Evolutionary conservation across 2,113 vertebrate species (phyloP).

Genomic region (Procapra przewalskii): DNA sequence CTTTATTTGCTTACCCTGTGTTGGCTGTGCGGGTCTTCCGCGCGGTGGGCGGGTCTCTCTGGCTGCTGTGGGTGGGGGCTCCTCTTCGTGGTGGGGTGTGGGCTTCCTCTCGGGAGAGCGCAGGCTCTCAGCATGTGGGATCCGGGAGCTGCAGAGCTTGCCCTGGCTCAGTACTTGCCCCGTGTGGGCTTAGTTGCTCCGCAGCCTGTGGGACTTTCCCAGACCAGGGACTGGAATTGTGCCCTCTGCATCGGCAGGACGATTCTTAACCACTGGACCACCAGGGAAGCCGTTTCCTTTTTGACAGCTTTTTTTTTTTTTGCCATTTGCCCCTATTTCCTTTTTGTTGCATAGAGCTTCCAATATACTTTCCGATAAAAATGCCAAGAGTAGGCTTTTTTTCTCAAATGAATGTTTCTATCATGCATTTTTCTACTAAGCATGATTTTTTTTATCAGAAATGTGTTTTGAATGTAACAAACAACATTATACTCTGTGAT

Average conservation of each 20-base stretch:
- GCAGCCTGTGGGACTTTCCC: background rate
- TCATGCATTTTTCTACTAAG: background rate
- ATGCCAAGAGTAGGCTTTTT: background rate
- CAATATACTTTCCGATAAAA: background rate
- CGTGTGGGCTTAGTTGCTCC: background rate
- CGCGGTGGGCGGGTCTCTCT: accelerated
- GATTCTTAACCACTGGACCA: background rate
- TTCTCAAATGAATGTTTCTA: background rate
- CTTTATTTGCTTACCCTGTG: accelerated
- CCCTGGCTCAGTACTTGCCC: background rate
- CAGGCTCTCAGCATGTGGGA: accelerated
- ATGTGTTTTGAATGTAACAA: background rate
- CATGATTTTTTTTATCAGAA: background rate
- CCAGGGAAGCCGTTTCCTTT: background rate
- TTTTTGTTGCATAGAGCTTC: background rate
- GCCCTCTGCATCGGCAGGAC: background rate
- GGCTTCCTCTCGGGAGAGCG: accelerated
- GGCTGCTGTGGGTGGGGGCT: background rate
- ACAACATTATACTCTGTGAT: background rate
- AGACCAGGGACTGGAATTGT: background rate
- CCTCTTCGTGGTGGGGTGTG: accelerated
- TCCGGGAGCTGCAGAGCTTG: accelerated
- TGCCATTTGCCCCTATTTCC: background rate
- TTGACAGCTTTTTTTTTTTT: background rate
- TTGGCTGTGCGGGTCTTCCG: background rate